A percentile compares a stretch with the other conserved stretches of the same genome.
Conservation (phyloP, 1,140 invertebrate species). For the Anastrepha obliqua region DNA sequence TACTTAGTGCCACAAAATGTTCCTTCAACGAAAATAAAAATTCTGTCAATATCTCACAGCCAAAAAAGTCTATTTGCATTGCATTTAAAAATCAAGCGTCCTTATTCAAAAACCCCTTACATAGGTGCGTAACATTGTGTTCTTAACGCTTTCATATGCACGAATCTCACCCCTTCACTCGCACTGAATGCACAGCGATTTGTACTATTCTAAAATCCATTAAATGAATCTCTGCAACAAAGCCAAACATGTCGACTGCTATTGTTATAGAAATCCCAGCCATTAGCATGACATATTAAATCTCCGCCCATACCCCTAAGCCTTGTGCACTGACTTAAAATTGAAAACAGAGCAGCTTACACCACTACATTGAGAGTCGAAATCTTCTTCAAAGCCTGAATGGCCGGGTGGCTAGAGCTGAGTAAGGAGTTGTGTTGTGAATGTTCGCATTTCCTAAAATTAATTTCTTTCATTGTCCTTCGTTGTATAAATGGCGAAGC, state of each 20-base stretch:
- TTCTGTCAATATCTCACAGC: too few species aligned
- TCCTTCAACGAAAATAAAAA: too few species aligned
- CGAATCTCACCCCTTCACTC: neutral
- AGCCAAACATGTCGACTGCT: slow-evolving; percentile 26
- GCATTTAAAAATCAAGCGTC: too few species aligned
- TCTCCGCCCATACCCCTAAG: neutral
- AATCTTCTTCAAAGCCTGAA: neutral
- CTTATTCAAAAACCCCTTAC: too few species aligned
- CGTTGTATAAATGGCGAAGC: neutral
- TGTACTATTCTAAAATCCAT: slow-evolving; percentile 44
- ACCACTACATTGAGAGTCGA: neutral
- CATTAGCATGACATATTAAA: slow-evolving; percentile 43
- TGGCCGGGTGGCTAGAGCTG: neutral
- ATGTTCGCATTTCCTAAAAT: slow-evolving; percentile 51
- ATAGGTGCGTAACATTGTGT: too few species aligned
- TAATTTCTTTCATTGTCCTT: slow-evolving; percentile 49
- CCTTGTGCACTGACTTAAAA: slow-evolving; percentile 23
- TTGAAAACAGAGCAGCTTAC: neutral
- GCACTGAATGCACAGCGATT: slow-evolving; percentile 20
- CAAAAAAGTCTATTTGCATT: too few species aligned
- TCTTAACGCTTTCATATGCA: neutral
- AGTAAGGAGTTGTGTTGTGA: too few species aligned
- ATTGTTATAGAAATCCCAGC: slow-evolving; percentile 43
- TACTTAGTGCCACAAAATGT: too few species aligned
- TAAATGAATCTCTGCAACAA: slow-evolving; percentile 39